Evolutionary conservation across 2,888 invertebrate species (phyloP).

Genomic region (Cremastinae sp.): DNA sequence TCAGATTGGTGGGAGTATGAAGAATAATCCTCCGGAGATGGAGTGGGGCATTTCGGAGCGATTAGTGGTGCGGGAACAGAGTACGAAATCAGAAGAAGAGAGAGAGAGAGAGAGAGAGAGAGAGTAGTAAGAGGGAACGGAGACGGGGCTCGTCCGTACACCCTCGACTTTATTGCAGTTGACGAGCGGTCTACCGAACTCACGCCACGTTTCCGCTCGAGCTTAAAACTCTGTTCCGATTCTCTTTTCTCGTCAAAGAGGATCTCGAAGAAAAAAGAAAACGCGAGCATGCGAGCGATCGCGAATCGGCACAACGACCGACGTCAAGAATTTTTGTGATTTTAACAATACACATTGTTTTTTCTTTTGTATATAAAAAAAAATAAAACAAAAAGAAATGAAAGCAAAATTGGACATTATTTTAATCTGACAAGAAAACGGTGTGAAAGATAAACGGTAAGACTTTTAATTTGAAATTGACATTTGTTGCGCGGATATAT

Average conservation of each 20-base stretch:
- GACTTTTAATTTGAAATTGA: too few species aligned
- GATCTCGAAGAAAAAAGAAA: too few species aligned
- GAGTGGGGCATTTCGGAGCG: conserved; percentile 56
- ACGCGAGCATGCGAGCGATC: too few species aligned
- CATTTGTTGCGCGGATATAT: too few species aligned
- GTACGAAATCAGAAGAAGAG: conserved; percentile 26
- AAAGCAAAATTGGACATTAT: too few species aligned
- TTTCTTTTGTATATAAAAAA: too few species aligned
- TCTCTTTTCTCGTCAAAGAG: conserved; percentile 1
- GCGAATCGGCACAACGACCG: too few species aligned
- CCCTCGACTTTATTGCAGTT: conserved; percentile 66
- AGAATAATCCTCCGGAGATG: conserved; percentile 28
- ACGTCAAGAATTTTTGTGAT: too few species aligned
- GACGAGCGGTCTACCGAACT: conserved; percentile 64
- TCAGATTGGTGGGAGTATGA: conserved; percentile 50
- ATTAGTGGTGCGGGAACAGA: conserved; percentile 51
- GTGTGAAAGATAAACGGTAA: too few species aligned
- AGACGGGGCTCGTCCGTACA: conserved; percentile 61
- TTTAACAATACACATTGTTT: too few species aligned
- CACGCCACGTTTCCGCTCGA: conserved; percentile 56
- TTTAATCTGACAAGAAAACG: too few species aligned
- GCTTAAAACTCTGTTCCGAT: conserved; percentile 29
- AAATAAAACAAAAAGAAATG: too few species aligned
- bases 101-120: conserved; percentile 11
- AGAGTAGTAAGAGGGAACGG: conserved; percentile 7